Base-by-base conservation (phyloP, 1,140 invertebrate species). In the Diabrotica virgifera region DNA sequence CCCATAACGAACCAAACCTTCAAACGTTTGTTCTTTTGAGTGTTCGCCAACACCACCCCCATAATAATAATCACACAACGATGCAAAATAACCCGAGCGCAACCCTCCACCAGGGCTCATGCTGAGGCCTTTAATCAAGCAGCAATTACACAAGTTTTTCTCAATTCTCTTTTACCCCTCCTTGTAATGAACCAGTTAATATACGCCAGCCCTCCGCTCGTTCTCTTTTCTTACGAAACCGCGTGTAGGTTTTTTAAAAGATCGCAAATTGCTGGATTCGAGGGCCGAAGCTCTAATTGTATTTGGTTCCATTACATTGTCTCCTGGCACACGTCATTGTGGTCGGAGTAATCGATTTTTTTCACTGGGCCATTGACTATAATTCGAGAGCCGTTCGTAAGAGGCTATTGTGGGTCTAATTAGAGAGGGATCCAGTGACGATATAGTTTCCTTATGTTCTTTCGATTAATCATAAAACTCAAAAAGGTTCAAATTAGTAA, bases 151-250 rank as follows among this genome's bases (percentile, higher is more conserved):
- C 40, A 56, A 69, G 70, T 64, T 65, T 69, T 70, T 72, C 60
- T 54, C 63, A 8, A 55, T 67, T 63, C 67, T 53, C 40, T 46
- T n/a, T 46, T 46, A 10, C 46, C 61, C 56, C 50, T 59, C 46
- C 64, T 59, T 69, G 69, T 69, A 70, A 69, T 65, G 70, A 71
- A 69, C 70, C 62, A 67, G 64, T 71, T 71, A 69, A 71, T 69
- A 71, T 61, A 68, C 63, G 37, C n/a, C 55, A 59, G 62, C 59
- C 63, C 62, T 36, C 59, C 59, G 62, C 52, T 52, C 54, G 52
- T 59, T 66, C 35, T 59, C 10, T 46, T 46, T n/a, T 46, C 51
- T 52, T 53, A 14, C n/a, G 50, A 35, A 35, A 62, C 52, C 59
- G 51, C 51, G 14, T 62, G 59, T 53, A 24, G 51, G 40, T 46